These are phyloP conservation scores for Erithacus rubecula DNA, from an alignment of 2,797 vertebrate species.

Conservation along the genomic window DNA sequence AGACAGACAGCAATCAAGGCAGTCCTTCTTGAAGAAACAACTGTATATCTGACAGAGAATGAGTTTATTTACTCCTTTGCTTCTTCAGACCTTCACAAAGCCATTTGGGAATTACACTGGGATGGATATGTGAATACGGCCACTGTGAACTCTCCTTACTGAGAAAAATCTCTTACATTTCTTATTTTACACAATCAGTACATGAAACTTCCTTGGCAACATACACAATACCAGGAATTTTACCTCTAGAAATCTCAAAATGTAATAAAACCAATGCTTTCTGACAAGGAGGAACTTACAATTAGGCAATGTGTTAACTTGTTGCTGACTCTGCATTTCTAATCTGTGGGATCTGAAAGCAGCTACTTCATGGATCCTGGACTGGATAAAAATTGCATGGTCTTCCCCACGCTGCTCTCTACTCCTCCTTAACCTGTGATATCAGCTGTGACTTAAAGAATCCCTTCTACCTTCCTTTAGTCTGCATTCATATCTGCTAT, in stretches of 20 bases:
- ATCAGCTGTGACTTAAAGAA: background rate
- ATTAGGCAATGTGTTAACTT: background rate
- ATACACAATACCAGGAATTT: background rate
- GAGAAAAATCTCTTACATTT: background rate
- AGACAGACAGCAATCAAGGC: conserved; percentile 23
- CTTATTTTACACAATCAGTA: background rate
- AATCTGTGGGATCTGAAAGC: background rate
- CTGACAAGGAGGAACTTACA: background rate
- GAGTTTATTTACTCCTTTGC: conserved; percentile 16
- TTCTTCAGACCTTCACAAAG: background rate
- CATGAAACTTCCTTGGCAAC: background rate
- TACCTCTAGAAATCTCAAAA: background rate
- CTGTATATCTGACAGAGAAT: conserved; percentile 14
- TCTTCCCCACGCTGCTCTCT: background rate
- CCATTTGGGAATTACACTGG: background rate
- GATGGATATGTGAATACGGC: background rate
- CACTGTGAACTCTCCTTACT: background rate
- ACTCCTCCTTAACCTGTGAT: background rate
- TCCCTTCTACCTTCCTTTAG: background rate
- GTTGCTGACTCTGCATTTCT: background rate
- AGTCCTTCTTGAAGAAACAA: background rate
- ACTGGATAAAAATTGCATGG: background rate
- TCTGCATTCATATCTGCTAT: background rate
- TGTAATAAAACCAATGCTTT: background rate
- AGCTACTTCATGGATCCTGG: background rate